Evolutionary conservation across 2,797 vertebrate species (phyloP).

Genomic region (Muraenolepis orangiensis): DNA sequence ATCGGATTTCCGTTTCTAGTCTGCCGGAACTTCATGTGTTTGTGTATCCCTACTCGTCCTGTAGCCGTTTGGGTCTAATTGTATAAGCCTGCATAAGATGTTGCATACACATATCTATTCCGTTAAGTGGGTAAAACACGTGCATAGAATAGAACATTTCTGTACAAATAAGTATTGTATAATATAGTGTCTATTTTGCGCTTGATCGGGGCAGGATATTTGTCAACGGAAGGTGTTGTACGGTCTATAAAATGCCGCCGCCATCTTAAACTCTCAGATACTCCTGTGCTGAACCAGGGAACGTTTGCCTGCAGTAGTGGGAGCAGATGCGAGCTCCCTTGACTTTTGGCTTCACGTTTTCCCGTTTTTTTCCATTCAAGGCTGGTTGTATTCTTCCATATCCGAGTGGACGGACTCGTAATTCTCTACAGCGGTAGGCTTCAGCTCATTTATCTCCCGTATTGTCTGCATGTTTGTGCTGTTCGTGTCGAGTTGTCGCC

Average conservation of each 20-base stretch:
- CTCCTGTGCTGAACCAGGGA: slow-evolving; percentile 40
- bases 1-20: slow-evolving; percentile 54
- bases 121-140: not conserved
- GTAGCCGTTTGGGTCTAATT: not conserved
- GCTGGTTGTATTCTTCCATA: slow-evolving; percentile 55
- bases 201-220: slow-evolving; percentile 70
- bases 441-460: slow-evolving; percentile 37
- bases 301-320: slow-evolving; percentile 31
- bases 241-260: slow-evolving; percentile 73
- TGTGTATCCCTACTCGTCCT: slow-evolving; percentile 64
- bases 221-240: slow-evolving; percentile 60
- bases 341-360: slow-evolving; percentile 49
- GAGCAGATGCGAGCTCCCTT: slow-evolving; percentile 63
- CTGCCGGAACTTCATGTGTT: slow-evolving; percentile 62
- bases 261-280: slow-evolving; percentile 80
- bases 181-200: slow-evolving; percentile 65
- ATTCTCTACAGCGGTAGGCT: slow-evolving; percentile 73
- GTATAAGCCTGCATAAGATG: not conserved
- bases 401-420: slow-evolving; percentile 62
- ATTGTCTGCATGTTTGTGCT: slow-evolving; percentile 30
- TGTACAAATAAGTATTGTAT: not conserved
- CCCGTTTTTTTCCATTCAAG: slow-evolving; percentile 48
- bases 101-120: not conserved
- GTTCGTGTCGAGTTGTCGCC: slow-evolving; percentile 27
- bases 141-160: not conserved